Base-by-base conservation (phyloP, 2,888 invertebrate species). In the Lordiphosa andalusiaca region DNA sequence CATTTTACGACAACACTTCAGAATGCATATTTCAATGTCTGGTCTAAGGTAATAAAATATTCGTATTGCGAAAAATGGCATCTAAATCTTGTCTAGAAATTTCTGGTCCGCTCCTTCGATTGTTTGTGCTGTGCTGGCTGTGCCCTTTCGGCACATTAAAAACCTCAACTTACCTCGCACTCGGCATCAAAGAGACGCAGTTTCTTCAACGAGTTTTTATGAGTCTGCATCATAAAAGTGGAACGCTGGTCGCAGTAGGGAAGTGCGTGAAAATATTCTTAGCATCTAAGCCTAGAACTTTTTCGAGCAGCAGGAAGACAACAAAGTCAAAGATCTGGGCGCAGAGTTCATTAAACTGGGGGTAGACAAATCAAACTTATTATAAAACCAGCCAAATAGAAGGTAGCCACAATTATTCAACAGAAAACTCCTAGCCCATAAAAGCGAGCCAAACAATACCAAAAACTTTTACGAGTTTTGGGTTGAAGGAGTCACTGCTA, bases 21-120 rank as follows among this genome's bases (percentile, higher is more conserved):
- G 63, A 80, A 69, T 69, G 76, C 77, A 77, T 77, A 77, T 77
- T 81, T 73, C 77, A 73, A 71, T 71, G 75, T 73, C 80, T 62
- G 65, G 59, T 61, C 49, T 53, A 67, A 72, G 78, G 81, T 70
- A 78, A 78, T 78, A 78, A 78, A 78, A 78, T 74, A 74, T 69
- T 74, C 70, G 74, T 74, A 72, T 68, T 70, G 72, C 70, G 48
- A 56, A 63, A 67, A 67, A 53, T 49, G 62, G 67, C 81, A 72
- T 77, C 81, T 70, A 78, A 77, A 81, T 81, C 77, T 81, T 81
- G 74, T 74, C 70, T 77, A 81, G 70, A 65, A 65, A 66, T 58
- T 66, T 62, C 57, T 53, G 52, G 44, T 56, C 53, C 64, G 55
- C 69, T 73, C 69, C 69, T 73, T 77, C 78, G 77, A 77, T 81